Base-by-base conservation (phyloP, 2,888 invertebrate species). In the Danaus chrysippus region DNA sequence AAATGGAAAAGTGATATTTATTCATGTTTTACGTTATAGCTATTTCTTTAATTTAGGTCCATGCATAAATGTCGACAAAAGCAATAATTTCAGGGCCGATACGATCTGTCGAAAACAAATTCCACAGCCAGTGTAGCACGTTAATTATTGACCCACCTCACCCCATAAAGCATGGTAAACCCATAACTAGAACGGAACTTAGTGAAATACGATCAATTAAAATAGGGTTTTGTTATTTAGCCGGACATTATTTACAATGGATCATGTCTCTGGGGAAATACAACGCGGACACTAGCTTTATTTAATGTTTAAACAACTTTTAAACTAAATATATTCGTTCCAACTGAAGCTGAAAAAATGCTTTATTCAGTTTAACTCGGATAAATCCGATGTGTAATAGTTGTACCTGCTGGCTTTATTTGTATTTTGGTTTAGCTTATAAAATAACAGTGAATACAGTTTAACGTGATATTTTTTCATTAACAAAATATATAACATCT, bases 171-270 rank as follows among this genome's bases (percentile, higher is more conserved):
- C 71, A 73, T 72, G 69, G 66, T 67, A 56, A 63, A 65, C 68
- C 66, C 63, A 71, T 76, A 75, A 77, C 76, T 76, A 76, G 73
- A 75, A 70, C 61, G 66, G 60, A 76, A 76, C 68, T 76, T 75
- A 70, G 75, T 77, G 71, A 79, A 78, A 79, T 81, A 77, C 75
- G 76, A 78, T 79, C 77, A 79, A 78, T 82, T 77, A 77, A 73
- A 76, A 71, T 65, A 64, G 68, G 71, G 70, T 61, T 58, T 58
- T 42, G 52, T 69, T 58, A 58, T 63, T 64, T 58, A 65, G 63
- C 61, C 63, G 61, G 62, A 60, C 65, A 57, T 66, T 71, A 70
- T 71, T 68, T 69, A 71, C 66, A 67, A 58, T 53, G 58, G 57
- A 64, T 56, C 56, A 59, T 54, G 59, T 54, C 71, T 59, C 71